These are phyloP conservation scores for Nestor notabilis DNA, from an alignment of 2,113 vertebrate genomes.

Conservation along the genomic window DNA sequence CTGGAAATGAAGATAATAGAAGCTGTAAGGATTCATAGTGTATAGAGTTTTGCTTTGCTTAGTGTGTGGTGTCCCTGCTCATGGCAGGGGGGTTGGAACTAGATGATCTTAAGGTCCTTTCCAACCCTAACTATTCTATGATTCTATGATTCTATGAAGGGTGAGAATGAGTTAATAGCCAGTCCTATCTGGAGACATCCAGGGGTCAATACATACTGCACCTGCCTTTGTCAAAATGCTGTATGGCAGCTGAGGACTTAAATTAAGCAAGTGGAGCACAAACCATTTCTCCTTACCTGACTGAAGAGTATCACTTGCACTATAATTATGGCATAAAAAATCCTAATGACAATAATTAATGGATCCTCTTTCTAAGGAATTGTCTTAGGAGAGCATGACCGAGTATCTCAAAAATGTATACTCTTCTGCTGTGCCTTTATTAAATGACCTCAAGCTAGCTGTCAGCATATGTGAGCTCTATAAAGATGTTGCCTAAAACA, in stretches of 20 bases:
- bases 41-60: background rate
- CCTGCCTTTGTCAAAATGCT: background rate
- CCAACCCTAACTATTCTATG: no score
- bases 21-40: background rate
- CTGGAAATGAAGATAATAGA: background rate
- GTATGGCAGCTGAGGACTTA: background rate
- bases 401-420: background rate
- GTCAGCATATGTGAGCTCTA: background rate
- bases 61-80: no score
- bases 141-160: no score
- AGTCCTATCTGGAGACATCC: background rate
- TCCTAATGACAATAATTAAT: background rate
- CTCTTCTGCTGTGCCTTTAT: background rate
- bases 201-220: background rate
- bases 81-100: no score
- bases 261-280: background rate
- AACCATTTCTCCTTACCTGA: background rate
- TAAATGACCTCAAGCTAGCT: background rate
- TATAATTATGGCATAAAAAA: background rate
- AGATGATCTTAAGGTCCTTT: no score
- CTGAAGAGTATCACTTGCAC: background rate
- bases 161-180: background rate
- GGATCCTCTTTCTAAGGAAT: background rate
- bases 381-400: background rate
- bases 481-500: background rate